These are phyloP conservation scores for Stomatorhinus walkeri DNA, from an alignment of 2,797 vertebrate species.

Conservation along the genomic window DNA sequence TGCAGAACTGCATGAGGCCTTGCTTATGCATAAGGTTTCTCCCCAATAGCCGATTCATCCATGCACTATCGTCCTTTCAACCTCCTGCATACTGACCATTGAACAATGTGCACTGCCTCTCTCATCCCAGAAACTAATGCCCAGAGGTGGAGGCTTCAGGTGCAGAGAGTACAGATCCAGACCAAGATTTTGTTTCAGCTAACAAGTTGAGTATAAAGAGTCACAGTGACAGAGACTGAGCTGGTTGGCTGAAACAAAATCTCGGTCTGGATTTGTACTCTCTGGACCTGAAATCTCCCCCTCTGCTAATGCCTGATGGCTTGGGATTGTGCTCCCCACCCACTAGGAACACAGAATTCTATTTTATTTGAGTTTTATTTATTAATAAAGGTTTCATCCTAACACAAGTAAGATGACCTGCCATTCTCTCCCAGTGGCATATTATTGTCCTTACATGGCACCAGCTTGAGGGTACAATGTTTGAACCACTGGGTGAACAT, in stretches of 20 bases:
- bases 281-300: not conserved
- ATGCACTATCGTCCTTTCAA: too few species aligned
- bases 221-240: not conserved
- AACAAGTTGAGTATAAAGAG: not conserved
- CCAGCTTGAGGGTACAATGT: not conserved
- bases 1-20: not conserved
- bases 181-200: not conserved
- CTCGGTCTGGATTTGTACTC: not conserved
- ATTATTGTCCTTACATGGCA: not conserved
- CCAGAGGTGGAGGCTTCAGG: not conserved
- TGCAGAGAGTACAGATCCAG: not conserved
- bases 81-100: not conserved
- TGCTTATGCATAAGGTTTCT: not conserved
- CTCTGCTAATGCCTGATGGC: conserved; percentile 27
- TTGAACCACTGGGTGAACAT: not conserved
- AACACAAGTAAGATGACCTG: not conserved
- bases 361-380: not conserved
- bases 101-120: conserved; percentile 15
- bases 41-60: not conserved
- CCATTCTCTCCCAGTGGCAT: not conserved
- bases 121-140: conserved; percentile 20
- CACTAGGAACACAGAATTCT: not conserved
- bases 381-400: not conserved
- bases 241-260: not conserved
- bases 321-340: conserved; percentile 26